Percentiles rank a stretch among this genome's conserved stretches.
phyloP scores from a whole-genome alignment of 2,113 vertebrate genomes.

The Euleptes europaea region DNA sequence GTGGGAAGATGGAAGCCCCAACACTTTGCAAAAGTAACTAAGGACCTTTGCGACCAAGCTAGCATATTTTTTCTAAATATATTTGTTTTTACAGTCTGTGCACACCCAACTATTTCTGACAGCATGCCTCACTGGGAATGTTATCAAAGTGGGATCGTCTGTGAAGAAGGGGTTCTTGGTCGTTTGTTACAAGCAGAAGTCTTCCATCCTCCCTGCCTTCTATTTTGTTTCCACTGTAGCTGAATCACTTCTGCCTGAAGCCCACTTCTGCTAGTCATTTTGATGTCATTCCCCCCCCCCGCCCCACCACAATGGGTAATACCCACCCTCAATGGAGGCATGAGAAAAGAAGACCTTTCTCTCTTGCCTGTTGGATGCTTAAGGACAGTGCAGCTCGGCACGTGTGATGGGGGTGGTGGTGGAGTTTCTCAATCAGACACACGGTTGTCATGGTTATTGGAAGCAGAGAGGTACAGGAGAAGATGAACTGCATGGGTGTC shows the following conservation, averaged over 20 bases:
- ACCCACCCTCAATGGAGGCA: neutral
- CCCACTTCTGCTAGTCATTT: too few relatives aligned
- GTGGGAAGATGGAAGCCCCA: neutral
- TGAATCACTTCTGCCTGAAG: neutral
- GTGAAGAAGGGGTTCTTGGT: neutral
- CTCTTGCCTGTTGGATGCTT: neutral
- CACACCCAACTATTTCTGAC: neutral
- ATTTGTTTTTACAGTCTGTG: neutral
- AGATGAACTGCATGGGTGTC: constrained; percentile 58
- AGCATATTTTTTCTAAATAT: too few relatives aligned
- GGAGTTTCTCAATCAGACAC: constrained; percentile 45
- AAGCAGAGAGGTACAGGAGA: constrained; percentile 67
- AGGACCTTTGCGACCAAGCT: too few relatives aligned
- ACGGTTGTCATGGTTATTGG: constrained; percentile 79
- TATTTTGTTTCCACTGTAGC: neutral
- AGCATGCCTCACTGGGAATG: neutral
- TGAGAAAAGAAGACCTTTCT: neutral
- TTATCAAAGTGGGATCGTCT: neutral
- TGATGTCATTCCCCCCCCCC: too few relatives aligned
- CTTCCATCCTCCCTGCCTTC: neutral
- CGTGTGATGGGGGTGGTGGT: neutral
- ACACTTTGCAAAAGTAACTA: neutral
- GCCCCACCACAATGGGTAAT: too few relatives aligned
- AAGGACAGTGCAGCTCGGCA: neutral
- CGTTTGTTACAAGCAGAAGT: neutral